Evolutionary conservation across 2,113 vertebrate species (phyloP).

Genomic region (Geococcyx californianus): DNA sequence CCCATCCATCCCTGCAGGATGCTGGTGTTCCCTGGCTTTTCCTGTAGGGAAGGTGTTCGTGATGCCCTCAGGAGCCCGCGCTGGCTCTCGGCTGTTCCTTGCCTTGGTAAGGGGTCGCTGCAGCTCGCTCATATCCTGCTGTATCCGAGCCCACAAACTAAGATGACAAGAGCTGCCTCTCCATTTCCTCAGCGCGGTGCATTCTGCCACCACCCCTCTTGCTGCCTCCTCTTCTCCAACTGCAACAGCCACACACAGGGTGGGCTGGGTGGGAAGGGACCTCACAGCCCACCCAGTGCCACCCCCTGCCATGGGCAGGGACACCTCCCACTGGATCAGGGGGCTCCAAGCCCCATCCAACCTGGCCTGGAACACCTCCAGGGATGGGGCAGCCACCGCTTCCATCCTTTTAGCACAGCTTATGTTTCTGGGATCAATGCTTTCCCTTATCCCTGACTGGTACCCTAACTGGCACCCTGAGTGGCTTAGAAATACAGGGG

Average conservation of each 20-base stretch:
- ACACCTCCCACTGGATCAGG: too few species aligned
- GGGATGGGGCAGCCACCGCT: too few species aligned
- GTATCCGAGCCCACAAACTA: not conserved
- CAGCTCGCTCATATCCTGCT: not conserved
- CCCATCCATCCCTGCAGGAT: not conserved
- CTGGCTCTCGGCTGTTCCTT: not conserved
- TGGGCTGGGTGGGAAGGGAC: too few species aligned
- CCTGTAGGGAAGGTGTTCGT: rapidly evolving
- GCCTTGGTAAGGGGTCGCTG: too few species aligned
- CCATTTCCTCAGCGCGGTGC: not conserved
- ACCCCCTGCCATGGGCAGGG: too few species aligned
- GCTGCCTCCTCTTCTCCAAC: not conserved
- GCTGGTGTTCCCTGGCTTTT: not conserved
- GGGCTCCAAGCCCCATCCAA: too few species aligned
- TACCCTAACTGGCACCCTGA: rapidly evolving
- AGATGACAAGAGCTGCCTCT: not conserved
- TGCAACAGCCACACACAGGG: not conserved
- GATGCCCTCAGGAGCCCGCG: not conserved
- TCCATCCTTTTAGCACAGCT: not conserved
- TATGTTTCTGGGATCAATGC: not conserved
- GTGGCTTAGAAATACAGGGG: not conserved
- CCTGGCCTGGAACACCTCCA: too few species aligned
- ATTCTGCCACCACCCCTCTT: not conserved
- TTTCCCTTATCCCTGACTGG: too few species aligned
- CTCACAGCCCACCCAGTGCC: too few species aligned